These are phyloP conservation scores for Sorex fumeus DNA, from an alignment of 2,113 vertebrate genomes.

Conservation along the genomic window DNA sequence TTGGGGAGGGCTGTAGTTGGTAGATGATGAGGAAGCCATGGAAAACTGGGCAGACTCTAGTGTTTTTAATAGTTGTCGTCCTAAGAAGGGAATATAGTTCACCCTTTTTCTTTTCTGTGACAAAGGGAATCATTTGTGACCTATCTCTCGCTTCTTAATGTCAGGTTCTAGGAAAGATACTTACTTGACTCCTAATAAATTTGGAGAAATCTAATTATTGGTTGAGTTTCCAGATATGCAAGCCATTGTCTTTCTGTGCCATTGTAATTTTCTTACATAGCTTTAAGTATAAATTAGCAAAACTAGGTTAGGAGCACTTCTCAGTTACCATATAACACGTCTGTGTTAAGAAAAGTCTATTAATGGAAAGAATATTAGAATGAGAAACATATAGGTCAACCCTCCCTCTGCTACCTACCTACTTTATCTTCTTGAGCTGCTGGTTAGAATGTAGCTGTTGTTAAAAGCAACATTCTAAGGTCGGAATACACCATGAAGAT, in stretches of 20 bases:
- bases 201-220: background rate
- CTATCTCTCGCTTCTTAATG: background rate
- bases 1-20: background rate
- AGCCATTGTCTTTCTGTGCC: background rate
- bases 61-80: background rate
- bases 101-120: background rate
- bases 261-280: slow-evolving; percentile 12
- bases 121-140: background rate
- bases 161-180: background rate
- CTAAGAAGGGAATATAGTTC: background rate
- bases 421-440: no score
- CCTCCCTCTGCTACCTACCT: background rate
- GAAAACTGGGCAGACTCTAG: background rate
- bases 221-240: background rate
- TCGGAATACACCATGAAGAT: background rate
- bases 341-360: background rate
- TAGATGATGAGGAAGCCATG: background rate
- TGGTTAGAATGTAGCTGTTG: background rate
- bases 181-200: background rate
- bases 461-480: background rate
- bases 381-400: background rate
- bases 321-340: background rate
- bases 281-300: slow-evolving; percentile 30
- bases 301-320: background rate
- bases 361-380: background rate